A percentile compares a stretch with the other conserved stretches of the same genome.
Conservation (phyloP, 1,140 invertebrate species). For the Portunus trituberculatus region DNA sequence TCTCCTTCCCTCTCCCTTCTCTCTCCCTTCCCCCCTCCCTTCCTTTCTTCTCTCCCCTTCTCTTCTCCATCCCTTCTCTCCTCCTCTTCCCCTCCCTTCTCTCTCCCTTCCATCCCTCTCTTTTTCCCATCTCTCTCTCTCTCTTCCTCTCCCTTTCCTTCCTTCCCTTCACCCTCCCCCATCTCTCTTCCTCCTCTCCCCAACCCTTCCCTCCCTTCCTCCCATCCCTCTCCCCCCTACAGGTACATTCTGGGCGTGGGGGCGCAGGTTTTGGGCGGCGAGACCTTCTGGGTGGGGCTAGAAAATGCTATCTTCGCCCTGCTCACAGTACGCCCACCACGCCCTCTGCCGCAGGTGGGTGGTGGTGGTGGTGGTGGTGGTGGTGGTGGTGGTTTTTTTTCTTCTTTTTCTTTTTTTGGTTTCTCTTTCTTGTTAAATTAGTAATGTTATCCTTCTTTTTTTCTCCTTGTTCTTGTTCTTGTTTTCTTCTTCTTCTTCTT, state of each 20-base stretch:
- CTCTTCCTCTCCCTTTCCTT: too few relatives aligned
- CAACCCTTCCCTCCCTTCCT: not conserved
- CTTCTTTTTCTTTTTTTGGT: not conserved
- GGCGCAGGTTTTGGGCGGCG: conserved; percentile 23
- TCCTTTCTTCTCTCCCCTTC: too few relatives aligned
- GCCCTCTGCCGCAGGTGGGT: conserved; percentile 38
- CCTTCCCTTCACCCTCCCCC: too few relatives aligned
- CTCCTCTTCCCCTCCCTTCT: too few relatives aligned
- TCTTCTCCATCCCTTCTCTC: too few relatives aligned
- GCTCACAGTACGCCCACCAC: conserved; percentile 37
- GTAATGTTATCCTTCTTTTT: not conserved
- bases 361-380: not conserved
- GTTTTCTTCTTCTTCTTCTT: too few relatives aligned
- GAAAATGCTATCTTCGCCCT: conserved; percentile 50
- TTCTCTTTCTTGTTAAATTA: not conserved
- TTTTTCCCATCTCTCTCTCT: too few relatives aligned
- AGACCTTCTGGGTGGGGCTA: conserved; percentile 17
- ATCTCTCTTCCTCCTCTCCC: not conserved
- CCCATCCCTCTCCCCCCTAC: not conserved
- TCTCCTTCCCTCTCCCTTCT: too few relatives aligned
- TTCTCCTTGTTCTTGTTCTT: too few relatives aligned
- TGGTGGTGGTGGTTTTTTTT: not conserved
- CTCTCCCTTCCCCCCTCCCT: too few relatives aligned
- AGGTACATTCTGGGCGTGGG: conserved; percentile 45
- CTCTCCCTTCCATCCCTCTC: too few relatives aligned